phyloP scores from a whole-genome alignment of 2,113 vertebrate species.

The Datnioides undecimradiatus region DNA sequence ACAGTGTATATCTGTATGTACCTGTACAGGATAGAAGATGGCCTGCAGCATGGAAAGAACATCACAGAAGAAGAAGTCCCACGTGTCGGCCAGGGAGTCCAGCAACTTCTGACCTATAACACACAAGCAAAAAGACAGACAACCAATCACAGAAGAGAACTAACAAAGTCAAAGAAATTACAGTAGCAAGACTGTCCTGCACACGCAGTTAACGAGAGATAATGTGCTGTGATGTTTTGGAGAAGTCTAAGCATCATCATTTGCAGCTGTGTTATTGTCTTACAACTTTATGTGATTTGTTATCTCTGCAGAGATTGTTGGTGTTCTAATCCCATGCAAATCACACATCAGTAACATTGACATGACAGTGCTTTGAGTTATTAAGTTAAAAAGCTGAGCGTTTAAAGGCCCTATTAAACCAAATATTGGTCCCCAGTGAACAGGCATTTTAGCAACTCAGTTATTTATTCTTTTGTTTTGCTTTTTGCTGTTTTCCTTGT shows the following conservation, averaged over 20 bases:
- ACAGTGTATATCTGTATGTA: constrained; percentile 51
- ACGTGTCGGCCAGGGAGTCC: constrained; percentile 96
- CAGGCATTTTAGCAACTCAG: too few relatives aligned
- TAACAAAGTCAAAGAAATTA: background rate
- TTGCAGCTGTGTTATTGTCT: background rate
- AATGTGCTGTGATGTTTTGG: background rate
- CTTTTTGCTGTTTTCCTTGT: too few relatives aligned
- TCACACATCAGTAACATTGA: background rate
- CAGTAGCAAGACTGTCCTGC: background rate
- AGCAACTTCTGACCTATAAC: constrained; percentile 94
- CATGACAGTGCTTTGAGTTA: background rate
- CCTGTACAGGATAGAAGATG: constrained; percentile 98
- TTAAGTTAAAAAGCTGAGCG: background rate
- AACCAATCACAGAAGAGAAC: background rate
- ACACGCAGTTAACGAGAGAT: background rate
- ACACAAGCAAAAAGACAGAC: background rate
- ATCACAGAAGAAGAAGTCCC: constrained; percentile 99
- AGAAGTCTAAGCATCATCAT: background rate
- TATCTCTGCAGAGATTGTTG: background rate
- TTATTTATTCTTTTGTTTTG: too few relatives aligned
- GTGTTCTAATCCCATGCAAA: background rate
- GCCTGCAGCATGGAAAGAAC: constrained; percentile 96
- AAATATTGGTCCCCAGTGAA: background rate
- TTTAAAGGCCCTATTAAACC: background rate
- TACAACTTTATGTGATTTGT: background rate